Base-by-base conservation (phyloP, 2,113 vertebrate species). In the Tauraco erythrolophus region DNA sequence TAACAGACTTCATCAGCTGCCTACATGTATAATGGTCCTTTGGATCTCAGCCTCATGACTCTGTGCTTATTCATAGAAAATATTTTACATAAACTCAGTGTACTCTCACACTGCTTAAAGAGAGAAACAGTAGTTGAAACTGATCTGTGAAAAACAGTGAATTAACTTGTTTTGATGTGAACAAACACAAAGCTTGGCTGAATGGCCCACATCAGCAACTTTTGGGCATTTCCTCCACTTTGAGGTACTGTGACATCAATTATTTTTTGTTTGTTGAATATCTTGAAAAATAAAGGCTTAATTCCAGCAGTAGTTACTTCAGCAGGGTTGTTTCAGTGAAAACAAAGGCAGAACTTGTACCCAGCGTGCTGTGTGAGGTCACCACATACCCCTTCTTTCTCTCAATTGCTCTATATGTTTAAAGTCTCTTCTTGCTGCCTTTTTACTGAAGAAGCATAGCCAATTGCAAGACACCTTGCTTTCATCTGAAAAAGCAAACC, bases 1-100 rank as follows among this genome's bases (percentile, higher is more conserved):
- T 57, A 85, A 80, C 77, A 83, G 70, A 57, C 69, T 90, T 93
- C 53, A 88, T n/a, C 72, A 74, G 61, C 50, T 88, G 65, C 58
- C 74, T 77, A 69, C 84, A n/a, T 10, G 19, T 82, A 30, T 61
- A 84, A 84, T 13, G 53, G 14, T 35, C 65, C 77, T 87, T 84
- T 94, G 91, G 69, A 90, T 93, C 31, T 31, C 70, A 94, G 82
- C 50, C 88, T 95, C 6, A 9, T 88, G 89, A 85, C 22, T 95
- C 75, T 58, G 37, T 66, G 33, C 53, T 89, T 95, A 83, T 79
- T 90, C 92, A 89, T 6, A 83, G 84, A 89, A 93, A 94, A 88
- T 76, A 84, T 85, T 96, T 96, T 93, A 79, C 48, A 65, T 65
- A 61, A 88, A 70, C 22, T 89, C 45, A 65, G 57, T 48, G 64